Evolutionary conservation across 2,888 invertebrate genomes (phyloP).

Genomic region (Tenthredo scrophulariae): DNA sequence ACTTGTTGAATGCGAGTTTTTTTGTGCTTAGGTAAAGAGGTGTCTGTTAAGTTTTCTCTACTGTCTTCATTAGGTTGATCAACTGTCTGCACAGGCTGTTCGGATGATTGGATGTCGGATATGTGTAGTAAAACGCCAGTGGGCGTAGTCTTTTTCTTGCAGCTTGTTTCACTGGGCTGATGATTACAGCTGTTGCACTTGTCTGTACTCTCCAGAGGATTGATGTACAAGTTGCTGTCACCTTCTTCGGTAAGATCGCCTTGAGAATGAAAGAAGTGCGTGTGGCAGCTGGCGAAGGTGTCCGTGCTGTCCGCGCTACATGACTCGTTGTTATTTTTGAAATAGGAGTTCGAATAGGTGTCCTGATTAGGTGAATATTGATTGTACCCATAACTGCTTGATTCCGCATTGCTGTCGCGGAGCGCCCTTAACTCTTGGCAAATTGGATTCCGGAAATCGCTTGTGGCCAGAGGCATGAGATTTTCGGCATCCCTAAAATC

Average conservation of each 20-base stretch:
- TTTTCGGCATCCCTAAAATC: slow-evolving; percentile 95
- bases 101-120: slow-evolving; percentile 64
- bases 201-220: slow-evolving; percentile 85
- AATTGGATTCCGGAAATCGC: slow-evolving; percentile 90
- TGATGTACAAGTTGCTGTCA: slow-evolving; percentile 93
- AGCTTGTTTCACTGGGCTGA: slow-evolving; percentile 36
- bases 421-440: slow-evolving; percentile 89
- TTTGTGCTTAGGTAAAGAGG: slow-evolving; percentile 88
- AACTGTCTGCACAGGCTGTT: slow-evolving; percentile 77
- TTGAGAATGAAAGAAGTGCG: slow-evolving; percentile 95
- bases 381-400: slow-evolving; percentile 70
- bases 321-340: slow-evolving; percentile 75
- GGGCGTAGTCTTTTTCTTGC: slow-evolving; percentile 70
- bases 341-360: slow-evolving; percentile 62
- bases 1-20: slow-evolving; percentile 93
- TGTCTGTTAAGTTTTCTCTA: slow-evolving; percentile 83
- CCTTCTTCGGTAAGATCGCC: slow-evolving; percentile 87
- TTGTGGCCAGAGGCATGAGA: slow-evolving; percentile 91
- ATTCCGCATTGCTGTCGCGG: slow-evolving; percentile 80
- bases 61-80: slow-evolving; percentile 77
- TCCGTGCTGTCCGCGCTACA: slow-evolving; percentile 88
- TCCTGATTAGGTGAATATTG: slow-evolving; percentile 58
- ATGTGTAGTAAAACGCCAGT: slow-evolving; percentile 66
- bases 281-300: slow-evolving; percentile 97
- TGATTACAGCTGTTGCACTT: slow-evolving; percentile 75